Conservation (phyloP, 2,113 vertebrate species). For the Megaptera novaeangliae region DNA sequence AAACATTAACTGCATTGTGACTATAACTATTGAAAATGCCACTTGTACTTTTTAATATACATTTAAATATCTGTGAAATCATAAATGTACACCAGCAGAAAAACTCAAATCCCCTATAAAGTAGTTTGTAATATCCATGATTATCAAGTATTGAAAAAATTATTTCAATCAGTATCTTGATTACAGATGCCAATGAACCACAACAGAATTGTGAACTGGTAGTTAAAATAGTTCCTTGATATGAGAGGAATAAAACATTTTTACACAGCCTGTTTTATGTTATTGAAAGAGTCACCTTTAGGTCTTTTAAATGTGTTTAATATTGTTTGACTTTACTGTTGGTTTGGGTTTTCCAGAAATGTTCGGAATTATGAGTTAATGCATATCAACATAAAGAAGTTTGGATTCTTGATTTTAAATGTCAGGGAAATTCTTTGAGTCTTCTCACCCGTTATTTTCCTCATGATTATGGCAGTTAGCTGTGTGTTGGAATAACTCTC, state of each 20-base stretch:
- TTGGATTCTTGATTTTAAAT: conserved; percentile 32
- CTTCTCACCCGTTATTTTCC: conserved; percentile 60
- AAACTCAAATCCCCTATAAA: neutral
- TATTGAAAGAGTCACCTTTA: neutral
- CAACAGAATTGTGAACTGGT: neutral
- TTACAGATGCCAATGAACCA: neutral
- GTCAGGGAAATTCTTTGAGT: conserved; percentile 29
- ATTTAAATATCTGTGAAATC: neutral
- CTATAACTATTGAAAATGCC: neutral
- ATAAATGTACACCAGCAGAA: neutral
- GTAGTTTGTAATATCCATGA: neutral
- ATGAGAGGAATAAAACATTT: neutral
- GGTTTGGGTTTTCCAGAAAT: neutral
- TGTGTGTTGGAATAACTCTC: conserved; percentile 10
- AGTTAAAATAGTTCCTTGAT: neutral
- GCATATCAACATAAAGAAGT: neutral
- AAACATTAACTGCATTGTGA: neutral
- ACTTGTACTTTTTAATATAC: neutral
- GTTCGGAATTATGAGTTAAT: neutral
- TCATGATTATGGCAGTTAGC: conserved; percentile 54
- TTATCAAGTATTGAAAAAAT: neutral
- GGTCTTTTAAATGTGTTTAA: neutral
- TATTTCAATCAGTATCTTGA: neutral
- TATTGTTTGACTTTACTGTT: neutral
- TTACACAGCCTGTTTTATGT: neutral